Conservation (phyloP, 2,888 invertebrate species). For the Ichneumon xanthorius region DNA sequence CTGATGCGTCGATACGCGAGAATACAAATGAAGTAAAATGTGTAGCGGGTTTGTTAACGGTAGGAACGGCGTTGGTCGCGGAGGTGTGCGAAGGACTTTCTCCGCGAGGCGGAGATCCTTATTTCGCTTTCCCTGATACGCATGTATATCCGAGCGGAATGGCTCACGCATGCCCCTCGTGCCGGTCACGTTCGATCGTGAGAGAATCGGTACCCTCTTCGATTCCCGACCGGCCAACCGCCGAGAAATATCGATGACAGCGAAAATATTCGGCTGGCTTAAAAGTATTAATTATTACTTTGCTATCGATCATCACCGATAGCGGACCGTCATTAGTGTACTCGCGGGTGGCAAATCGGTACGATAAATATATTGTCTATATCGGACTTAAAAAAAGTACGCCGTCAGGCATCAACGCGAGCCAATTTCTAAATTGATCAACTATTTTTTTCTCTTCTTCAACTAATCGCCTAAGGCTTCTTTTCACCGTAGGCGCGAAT, state of each 20-base stretch:
- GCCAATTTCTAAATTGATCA: conserved; percentile 44
- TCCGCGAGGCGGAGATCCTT: conserved; percentile 77
- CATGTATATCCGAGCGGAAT: conserved; percentile 53
- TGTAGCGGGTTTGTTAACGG: conserved; percentile 2
- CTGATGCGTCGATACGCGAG: conserved; percentile 51
- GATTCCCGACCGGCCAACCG: background rate
- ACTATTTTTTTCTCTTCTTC: conserved; percentile 22
- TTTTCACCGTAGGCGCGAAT: conserved; percentile 26
- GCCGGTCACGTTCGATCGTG: conserved; percentile 47
- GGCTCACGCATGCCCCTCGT: conserved; percentile 38
- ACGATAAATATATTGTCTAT: background rate
- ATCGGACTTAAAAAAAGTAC: background rate
- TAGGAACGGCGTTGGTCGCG: conserved; percentile 34
- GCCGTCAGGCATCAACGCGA: background rate
- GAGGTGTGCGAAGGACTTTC: conserved; percentile 78
- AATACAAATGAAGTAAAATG: conserved; percentile 65
- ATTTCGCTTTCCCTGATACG: conserved; percentile 79
- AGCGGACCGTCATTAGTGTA: background rate
- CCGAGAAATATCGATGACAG: conserved; percentile 33
- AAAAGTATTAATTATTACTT: background rate
- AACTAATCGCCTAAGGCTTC: conserved; percentile 39
- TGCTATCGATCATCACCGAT: background rate
- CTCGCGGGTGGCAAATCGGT: background rate
- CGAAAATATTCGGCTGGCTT: background rate
- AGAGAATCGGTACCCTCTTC: conserved; percentile 32